phyloP scores from a whole-genome alignment of 2,797 vertebrate species.

The Parauchenoglanis ngamensis region DNA sequence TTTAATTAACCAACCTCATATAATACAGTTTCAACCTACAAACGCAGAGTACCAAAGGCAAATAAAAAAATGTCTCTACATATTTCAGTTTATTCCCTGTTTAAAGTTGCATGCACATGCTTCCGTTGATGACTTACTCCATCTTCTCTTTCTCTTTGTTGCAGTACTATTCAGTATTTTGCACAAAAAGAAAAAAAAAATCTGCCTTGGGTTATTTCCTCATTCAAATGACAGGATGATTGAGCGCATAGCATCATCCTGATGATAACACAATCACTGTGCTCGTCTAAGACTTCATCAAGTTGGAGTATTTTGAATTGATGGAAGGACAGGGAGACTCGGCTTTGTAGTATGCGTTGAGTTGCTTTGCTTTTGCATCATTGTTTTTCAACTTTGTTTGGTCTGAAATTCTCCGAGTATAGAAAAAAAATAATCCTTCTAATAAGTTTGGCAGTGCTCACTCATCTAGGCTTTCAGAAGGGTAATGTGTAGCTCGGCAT shows the following conservation, averaged over 20 bases:
- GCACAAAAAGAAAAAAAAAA: background rate
- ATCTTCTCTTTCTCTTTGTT: slow-evolving; percentile 9
- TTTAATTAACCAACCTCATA: background rate
- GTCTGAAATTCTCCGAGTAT: background rate
- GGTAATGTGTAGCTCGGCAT: too few species aligned
- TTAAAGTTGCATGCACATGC: background rate
- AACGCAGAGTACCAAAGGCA: background rate
- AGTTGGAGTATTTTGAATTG: slow-evolving; percentile 9
- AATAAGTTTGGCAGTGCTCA: background rate
- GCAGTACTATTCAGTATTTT: slow-evolving; percentile 10
- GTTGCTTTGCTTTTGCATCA: slow-evolving; percentile 33
- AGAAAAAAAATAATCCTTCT: background rate
- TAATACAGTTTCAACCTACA: background rate
- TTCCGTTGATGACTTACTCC: background rate
- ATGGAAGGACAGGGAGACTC: background rate
- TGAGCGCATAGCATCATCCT: slow-evolving; percentile 7
- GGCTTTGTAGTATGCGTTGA: background rate
- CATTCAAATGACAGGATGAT: slow-evolving; percentile 32
- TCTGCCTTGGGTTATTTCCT: slow-evolving; percentile 26
- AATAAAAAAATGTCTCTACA: background rate
- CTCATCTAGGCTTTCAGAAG: background rate
- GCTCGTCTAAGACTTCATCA: slow-evolving; percentile 19
- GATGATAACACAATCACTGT: slow-evolving; percentile 28
- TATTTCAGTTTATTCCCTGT: background rate
- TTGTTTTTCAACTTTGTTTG: slow-evolving; percentile 23